Conservation (phyloP, 2,113 vertebrate species). For the Globicephala melas region DNA sequence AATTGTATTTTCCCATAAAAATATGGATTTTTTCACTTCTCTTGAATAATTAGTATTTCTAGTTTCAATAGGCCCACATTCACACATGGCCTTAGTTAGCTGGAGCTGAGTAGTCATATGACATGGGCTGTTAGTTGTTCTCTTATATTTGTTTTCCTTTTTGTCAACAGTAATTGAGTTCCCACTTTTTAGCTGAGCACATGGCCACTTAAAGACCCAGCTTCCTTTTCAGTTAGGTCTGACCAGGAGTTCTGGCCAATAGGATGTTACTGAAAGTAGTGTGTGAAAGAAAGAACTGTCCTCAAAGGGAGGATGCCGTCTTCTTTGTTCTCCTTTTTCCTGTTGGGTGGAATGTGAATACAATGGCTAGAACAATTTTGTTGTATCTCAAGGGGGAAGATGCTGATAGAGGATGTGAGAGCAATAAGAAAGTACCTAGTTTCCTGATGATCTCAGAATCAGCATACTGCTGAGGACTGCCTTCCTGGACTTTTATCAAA, state of each 20-base stretch:
- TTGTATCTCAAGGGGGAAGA: not conserved
- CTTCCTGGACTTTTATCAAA: not conserved
- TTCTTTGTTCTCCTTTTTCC: not conserved
- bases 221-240: not conserved
- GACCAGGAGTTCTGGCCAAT: not conserved
- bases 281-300: not conserved
- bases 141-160: not conserved
- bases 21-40: not conserved
- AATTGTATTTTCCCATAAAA: not conserved
- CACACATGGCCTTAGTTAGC: not conserved
- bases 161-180: not conserved
- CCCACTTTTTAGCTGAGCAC: not conserved
- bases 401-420: not conserved
- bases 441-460: not conserved
- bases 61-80: not conserved
- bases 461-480: not conserved
- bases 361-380: not conserved
- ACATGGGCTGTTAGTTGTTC: not conserved
- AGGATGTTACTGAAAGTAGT: not conserved
- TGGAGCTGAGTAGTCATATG: not conserved
- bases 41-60: not conserved
- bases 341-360: not conserved
- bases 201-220: not conserved
- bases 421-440: not conserved
- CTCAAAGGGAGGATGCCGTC: not conserved